Conservation (phyloP, 2,888 invertebrate species). For the Drosophila colorata region DNA sequence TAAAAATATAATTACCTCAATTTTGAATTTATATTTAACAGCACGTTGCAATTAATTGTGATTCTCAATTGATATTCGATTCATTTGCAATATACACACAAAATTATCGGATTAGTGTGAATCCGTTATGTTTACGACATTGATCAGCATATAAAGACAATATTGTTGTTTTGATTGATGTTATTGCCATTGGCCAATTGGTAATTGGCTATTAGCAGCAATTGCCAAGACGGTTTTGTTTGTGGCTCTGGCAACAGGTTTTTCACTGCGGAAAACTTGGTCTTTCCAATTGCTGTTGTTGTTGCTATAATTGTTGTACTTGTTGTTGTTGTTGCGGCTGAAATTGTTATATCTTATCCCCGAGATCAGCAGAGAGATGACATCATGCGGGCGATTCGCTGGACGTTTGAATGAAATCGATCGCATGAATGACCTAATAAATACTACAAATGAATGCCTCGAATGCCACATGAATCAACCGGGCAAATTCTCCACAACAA, state of each 20-base stretch:
- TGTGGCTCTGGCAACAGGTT: constrained; percentile 1
- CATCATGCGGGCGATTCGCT: constrained; percentile 50
- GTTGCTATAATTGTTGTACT: neutral
- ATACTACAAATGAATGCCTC: constrained; percentile 59
- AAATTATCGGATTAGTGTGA: constrained; percentile 1
- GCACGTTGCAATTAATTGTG: constrained; percentile 7
- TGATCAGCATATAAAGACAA: neutral
- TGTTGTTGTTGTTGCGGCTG: neutral
- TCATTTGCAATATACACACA: neutral
- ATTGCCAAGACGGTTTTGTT: neutral
- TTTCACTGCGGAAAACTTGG: constrained; percentile 8
- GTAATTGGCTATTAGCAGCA: constrained; percentile 15
- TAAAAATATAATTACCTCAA: neutral
- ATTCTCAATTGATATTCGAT: neutral
- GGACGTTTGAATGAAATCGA: constrained; percentile 63
- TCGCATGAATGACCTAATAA: constrained; percentile 78
- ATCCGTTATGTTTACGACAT: constrained; percentile 6
- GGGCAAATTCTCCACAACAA: constrained; percentile 7
- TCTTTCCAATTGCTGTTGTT: constrained; percentile 16
- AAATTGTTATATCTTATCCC: constrained; percentile 40
- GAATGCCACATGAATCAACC: constrained; percentile 63
- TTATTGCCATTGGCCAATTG: constrained; percentile 14
- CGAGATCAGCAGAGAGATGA: constrained; percentile 43
- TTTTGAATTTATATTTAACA: neutral
- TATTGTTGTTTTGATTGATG: constrained; percentile 20